These are phyloP conservation scores for Bilobella aurantiaca DNA, from an alignment of 1,140 invertebrate genomes.

Conservation along the genomic window DNA sequence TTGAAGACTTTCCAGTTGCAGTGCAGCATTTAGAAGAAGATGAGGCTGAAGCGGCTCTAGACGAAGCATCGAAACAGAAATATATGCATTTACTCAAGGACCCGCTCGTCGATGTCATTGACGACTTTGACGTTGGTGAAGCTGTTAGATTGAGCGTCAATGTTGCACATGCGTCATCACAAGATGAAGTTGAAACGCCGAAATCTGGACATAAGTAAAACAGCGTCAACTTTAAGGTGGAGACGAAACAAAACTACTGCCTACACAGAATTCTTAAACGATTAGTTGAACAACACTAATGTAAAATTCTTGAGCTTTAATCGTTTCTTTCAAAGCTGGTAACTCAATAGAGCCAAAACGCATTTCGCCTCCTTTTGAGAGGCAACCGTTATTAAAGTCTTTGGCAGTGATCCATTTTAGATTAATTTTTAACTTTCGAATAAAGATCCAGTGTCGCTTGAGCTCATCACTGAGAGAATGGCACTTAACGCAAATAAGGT, in stretches of 20 bases:
- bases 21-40: not conserved
- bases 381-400: slow-evolving; percentile 31
- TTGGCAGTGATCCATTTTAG: slow-evolving; percentile 37
- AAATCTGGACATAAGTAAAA: not conserved
- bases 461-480: slow-evolving; percentile 12
- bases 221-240: too few species aligned
- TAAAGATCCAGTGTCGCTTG: slow-evolving; percentile 35
- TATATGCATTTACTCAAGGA: not conserved
- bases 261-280: too few species aligned
- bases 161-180: too few species aligned
- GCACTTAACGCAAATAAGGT: slow-evolving; percentile 29
- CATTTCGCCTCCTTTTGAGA: slow-evolving; percentile 12
- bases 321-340: not conserved
- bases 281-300: too few species aligned
- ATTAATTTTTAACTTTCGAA: slow-evolving; percentile 34
- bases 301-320: not conserved
- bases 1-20: not conserved
- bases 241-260: too few species aligned
- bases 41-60: not conserved
- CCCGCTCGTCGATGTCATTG: not conserved
- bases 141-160: too few species aligned
- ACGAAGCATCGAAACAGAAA: not conserved
- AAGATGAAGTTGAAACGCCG: not conserved
- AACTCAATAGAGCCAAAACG: not conserved
- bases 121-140: not conserved